These are phyloP conservation scores for Choloepus didactylus DNA, from an alignment of 2,797 vertebrate genomes.

Conservation along the genomic window DNA sequence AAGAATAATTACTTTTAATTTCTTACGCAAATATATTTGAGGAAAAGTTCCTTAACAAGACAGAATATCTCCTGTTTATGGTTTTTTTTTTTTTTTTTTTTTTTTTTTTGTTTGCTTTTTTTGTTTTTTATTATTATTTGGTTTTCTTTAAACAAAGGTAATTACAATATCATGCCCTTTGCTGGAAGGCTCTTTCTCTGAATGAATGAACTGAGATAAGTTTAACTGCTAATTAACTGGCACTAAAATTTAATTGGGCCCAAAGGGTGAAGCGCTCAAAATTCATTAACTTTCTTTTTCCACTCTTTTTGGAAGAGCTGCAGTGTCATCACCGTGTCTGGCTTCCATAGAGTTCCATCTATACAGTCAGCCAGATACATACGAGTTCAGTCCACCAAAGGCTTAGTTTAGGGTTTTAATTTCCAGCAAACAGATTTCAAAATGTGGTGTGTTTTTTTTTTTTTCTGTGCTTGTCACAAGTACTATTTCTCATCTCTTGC, in stretches of 20 bases:
- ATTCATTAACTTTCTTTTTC: constrained; percentile 88
- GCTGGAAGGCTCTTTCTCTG: constrained; percentile 81
- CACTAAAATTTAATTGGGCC: constrained; percentile 89
- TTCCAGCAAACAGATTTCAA: neutral
- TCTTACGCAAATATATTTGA: constrained; percentile 74
- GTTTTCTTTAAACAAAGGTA: constrained; percentile 65
- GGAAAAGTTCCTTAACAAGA: constrained; percentile 79
- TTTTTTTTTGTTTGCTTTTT: no score
- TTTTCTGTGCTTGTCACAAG: neutral
- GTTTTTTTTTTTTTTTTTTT: neutral
- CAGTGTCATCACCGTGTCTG: constrained; percentile 67
- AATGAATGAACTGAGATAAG: constrained; percentile 85
- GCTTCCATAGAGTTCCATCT: constrained; percentile 58
- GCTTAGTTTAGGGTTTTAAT: neutral
- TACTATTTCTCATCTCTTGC: neutral
- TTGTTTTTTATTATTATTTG: constrained; percentile 61
- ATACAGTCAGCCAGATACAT: neutral
- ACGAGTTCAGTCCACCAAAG: neutral
- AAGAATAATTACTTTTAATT: constrained; percentile 79
- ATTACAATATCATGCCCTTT: constrained; percentile 77
- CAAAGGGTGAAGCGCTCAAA: constrained; percentile 87
- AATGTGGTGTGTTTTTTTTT: neutral
- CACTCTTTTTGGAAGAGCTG: constrained; percentile 73
- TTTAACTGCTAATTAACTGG: constrained; percentile 87
- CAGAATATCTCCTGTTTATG: constrained; percentile 51